Base-by-base conservation (phyloP, 2,888 invertebrate species). In the Ectemnius lituratus region DNA sequence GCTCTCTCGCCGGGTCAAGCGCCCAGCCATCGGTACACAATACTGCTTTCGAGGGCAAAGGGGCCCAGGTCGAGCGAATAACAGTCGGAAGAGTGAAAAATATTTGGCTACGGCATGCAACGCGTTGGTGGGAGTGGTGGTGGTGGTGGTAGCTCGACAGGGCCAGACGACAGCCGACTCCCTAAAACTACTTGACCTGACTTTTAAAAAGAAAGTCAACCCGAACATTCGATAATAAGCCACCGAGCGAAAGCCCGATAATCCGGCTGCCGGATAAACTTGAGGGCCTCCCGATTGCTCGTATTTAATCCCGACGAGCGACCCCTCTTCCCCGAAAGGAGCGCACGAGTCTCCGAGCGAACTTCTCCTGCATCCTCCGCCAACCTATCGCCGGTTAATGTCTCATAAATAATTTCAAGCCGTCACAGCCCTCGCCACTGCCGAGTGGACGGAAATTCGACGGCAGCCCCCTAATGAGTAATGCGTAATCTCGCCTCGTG, bases 261-360 rank as follows among this genome's bases (percentile, higher is more conserved):
- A 52, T 52, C 52, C n/a, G 52, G 52, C 52, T 52, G 52, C 52
- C 37, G 52, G 52, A 52, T 52, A 52, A 52, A 14, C 52, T 37
- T 16, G n/a, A 52, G 52, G n/a, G 52, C n/a, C 16, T 5, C 52
- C 52, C 16, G 52, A 16, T 16, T 52, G 14, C 52, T 4, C 52
- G 14, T 16, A 16, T 52, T 52, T 52, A 52, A 52, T 52, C 52
- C 23, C 52, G 52, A 52, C n/a, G 5, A 52, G 4, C 11, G 5
- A 52, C n/a, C 11, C 37, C 52, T 52, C 52, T 52, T 52, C 52
- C 6, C n/a, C 52, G 52, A 52, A 52, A 52, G 52, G n/a, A 52
- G 52, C 14, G 16, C 16, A 16, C 52, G 2, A 52, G 2, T 13
- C n/a, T 0, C 52, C 52, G 16, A 52, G 16, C 52, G 3, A 37